These are phyloP conservation scores for Melanerpes aurifrons DNA, from an alignment of 2,113 vertebrate genomes.

Conservation along the genomic window DNA sequence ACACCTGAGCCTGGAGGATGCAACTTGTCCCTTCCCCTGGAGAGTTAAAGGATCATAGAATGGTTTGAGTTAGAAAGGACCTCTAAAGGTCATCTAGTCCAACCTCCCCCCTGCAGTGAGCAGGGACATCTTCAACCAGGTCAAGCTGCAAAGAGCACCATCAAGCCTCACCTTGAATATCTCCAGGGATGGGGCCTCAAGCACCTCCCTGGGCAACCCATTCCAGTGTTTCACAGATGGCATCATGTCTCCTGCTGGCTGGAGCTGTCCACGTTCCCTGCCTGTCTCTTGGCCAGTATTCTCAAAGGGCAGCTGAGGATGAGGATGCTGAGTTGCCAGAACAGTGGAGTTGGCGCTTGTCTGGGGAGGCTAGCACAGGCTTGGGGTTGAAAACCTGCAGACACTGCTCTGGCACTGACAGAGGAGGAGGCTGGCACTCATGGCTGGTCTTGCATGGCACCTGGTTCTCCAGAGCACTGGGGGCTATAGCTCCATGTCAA, in stretches of 20 bases:
- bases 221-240: background rate
- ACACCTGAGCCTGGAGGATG: slow-evolving; percentile 74
- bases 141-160: no score
- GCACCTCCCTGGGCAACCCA: no score
- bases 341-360: background rate
- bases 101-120: no score
- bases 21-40: background rate
- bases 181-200: no score
- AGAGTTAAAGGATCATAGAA: background rate
- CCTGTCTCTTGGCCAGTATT: background rate
- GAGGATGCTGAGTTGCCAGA: background rate
- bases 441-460: background rate
- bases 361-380: background rate
- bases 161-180: no score
- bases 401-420: background rate
- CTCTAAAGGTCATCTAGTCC: no score
- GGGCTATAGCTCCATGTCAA: background rate
- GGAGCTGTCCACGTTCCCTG: background rate
- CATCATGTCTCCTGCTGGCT: slow-evolving; percentile 10
- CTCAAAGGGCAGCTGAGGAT: background rate
- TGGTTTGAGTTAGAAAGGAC: no score
- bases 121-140: no score
- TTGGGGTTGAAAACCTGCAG: background rate
- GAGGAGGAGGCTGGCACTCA: background rate
- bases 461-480: background rate